Conservation (phyloP, 2,888 invertebrate genomes). For the Shargacucullia verbasci region DNA sequence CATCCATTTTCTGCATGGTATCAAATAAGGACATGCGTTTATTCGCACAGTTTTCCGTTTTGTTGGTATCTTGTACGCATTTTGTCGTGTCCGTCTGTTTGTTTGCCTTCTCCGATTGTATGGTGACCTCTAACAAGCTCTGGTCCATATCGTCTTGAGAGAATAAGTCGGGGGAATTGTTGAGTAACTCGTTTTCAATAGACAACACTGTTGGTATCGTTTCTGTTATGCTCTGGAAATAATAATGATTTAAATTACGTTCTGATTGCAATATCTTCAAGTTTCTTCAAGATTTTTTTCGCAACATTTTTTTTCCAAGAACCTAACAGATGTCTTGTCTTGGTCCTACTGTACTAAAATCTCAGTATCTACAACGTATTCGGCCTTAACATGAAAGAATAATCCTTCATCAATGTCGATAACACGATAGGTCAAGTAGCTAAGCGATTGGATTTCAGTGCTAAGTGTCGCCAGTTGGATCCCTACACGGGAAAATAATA, state of each 20-base stretch:
- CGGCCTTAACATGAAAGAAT: no score
- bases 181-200: constrained; percentile 36
- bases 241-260: background rate
- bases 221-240: constrained; percentile 64
- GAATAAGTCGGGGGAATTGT: constrained; percentile 75
- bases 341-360: no score
- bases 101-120: constrained; percentile 72
- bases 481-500: no score
- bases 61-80: background rate
- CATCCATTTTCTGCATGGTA: constrained; percentile 44
- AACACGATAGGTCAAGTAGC: no score
- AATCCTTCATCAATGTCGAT: no score
- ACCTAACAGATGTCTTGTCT: no score
- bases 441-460: no score
- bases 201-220: constrained; percentile 26
- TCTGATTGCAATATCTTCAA: background rate
- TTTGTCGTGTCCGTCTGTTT: constrained; percentile 54
- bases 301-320: no score
- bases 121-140: constrained; percentile 57
- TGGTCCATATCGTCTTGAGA: constrained; percentile 68
- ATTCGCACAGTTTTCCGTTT: constrained; percentile 8
- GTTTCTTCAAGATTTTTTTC: no score
- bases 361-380: no score
- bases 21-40: constrained; percentile 44
- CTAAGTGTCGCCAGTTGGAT: no score